Evolutionary conservation across 1,140 invertebrate genomes (phyloP).

Genomic region (Caenorhabditis briggsae): DNA sequence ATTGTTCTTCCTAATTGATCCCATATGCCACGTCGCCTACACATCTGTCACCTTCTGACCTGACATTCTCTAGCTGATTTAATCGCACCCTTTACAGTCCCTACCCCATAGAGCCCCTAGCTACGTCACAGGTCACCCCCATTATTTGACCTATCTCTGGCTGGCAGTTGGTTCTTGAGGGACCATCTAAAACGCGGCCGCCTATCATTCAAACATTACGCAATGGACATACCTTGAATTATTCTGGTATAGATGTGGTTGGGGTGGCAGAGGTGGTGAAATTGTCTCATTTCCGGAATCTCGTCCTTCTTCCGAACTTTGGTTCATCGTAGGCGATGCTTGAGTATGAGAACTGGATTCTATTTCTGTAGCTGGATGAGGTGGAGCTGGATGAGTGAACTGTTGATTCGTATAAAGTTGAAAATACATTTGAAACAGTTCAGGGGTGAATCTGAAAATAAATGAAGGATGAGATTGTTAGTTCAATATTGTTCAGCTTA

Average conservation of each 20-base stretch:
- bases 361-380: neutral
- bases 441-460: neutral
- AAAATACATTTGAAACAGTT: constrained; percentile 26
- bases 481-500: neutral
- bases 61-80: neutral
- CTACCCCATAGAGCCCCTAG: neutral
- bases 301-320: neutral
- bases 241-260: neutral
- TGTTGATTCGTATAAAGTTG: neutral
- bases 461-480: neutral
- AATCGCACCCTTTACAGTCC: neutral
- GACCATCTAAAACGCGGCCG: neutral
- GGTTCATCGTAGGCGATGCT: neutral
- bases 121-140: constrained; percentile 6
- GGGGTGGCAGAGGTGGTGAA: neutral
- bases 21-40: constrained; percentile 33
- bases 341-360: neutral
- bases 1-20: neutral
- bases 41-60: constrained; percentile 28
- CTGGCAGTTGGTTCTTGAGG: neutral
- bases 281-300: neutral
- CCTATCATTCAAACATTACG: constrained; percentile 36
- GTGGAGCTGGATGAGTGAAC: neutral
- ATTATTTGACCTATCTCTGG: neutral
- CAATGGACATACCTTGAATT: neutral